Evolutionary conservation across 2,113 vertebrate species (phyloP).

Genomic region (Leptocoma aspasia): DNA sequence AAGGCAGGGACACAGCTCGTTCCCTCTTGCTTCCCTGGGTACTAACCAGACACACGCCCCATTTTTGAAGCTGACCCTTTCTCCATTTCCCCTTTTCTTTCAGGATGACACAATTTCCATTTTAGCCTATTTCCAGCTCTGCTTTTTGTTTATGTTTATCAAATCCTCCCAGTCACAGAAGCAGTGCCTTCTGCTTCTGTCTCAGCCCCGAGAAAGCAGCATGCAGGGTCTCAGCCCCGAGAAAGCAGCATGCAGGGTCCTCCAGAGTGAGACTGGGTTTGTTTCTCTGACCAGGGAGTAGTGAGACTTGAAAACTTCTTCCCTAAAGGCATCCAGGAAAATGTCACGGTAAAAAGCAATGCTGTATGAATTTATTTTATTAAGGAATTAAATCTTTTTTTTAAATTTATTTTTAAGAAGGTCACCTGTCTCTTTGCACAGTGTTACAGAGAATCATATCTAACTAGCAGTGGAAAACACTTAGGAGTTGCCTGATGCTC

Average conservation of each 20-base stretch:
- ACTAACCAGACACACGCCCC: not conserved
- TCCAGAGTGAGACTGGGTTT: not conserved
- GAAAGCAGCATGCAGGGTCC: not conserved
- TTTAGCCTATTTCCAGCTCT: not conserved
- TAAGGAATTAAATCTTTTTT: not conserved
- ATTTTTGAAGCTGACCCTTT: not conserved
- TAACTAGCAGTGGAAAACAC: not conserved
- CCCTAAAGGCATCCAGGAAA: not conserved
- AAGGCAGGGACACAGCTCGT: not conserved
- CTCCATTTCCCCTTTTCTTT: not conserved
- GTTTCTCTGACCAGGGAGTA: not conserved
- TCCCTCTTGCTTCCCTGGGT: rapidly evolving
- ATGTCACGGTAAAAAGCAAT: not conserved
- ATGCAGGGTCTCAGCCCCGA: too few relatives aligned
- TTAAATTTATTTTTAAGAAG: not conserved
- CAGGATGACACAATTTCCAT: not conserved
- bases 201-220: not conserved
- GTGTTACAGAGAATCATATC: not conserved
- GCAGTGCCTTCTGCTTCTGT: too few relatives aligned
- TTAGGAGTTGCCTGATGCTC: not conserved
- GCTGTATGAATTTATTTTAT: not conserved
- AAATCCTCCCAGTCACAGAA: not conserved
- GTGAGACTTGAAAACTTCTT: not conserved
- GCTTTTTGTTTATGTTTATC: not conserved
- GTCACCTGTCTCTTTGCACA: not conserved